phyloP scores from a whole-genome alignment of 2,113 vertebrate species.

The Odontophorus gujanensis region DNA sequence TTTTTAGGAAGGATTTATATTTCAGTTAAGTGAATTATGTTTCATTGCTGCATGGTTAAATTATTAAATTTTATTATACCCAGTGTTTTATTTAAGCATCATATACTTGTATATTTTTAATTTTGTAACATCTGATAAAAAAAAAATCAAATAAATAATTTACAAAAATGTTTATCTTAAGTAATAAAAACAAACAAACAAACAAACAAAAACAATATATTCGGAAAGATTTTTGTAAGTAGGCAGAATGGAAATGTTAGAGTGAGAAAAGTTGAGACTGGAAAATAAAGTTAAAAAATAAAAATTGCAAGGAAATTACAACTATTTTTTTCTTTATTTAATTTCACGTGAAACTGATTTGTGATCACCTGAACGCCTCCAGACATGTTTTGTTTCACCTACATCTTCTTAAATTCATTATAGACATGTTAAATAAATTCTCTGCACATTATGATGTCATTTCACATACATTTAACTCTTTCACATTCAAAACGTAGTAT shows the following conservation, averaged over 20 bases:
- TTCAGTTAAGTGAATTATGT: background rate
- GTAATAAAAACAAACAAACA: slow-evolving; percentile 12
- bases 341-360: background rate
- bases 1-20: background rate
- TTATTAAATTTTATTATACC: background rate
- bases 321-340: background rate
- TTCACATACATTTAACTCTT: background rate
- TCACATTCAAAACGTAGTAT: background rate
- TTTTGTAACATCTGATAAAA: background rate
- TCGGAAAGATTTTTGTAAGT: background rate
- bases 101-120: background rate
- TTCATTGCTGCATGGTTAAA: background rate
- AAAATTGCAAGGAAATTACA: background rate
- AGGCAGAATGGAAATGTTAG: background rate
- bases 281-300: background rate
- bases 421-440: background rate
- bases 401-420: background rate
- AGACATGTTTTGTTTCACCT: background rate
- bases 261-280: background rate
- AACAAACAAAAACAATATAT: background rate
- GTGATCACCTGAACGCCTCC: background rate
- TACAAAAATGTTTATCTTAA: background rate
- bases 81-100: background rate
- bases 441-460: background rate
- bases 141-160: background rate